Evolutionary conservation across 2,888 invertebrate genomes (phyloP).

Genomic region (Stenurella melanura): DNA sequence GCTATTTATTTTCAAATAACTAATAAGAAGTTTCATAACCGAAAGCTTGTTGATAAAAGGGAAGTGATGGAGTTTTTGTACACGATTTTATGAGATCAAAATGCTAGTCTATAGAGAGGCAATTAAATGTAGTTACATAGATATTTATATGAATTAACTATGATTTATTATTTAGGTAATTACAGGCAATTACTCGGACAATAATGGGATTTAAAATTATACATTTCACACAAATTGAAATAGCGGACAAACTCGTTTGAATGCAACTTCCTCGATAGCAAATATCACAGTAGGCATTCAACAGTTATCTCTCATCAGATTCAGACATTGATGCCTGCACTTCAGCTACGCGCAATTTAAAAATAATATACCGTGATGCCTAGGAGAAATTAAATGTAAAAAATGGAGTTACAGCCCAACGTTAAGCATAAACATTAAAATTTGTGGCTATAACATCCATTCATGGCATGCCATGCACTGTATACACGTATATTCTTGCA

Average conservation of each 20-base stretch:
- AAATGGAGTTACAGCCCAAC: no score
- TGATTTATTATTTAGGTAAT: constrained; percentile 9
- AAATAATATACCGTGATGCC: not conserved
- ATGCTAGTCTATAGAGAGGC: not conserved
- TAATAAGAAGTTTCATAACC: constrained; percentile 18
- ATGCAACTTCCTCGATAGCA: constrained; percentile 1
- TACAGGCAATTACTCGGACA: not conserved
- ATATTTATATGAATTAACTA: constrained; percentile 1
- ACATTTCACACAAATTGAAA: constrained; percentile 16
- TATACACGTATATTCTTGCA: no score
- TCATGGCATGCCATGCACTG: no score
- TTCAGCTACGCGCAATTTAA: not conserved
- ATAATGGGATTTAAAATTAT: constrained; percentile 11
- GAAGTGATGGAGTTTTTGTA: not conserved
- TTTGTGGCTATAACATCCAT: no score
- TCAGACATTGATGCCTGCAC: not conserved
- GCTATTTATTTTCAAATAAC: constrained; percentile 9
- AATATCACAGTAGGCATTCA: not conserved
- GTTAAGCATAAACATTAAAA: no score
- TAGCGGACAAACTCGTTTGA: not conserved
- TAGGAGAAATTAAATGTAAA: no score
- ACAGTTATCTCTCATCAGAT: not conserved
- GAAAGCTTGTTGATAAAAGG: not conserved
- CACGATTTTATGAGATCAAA: not conserved
- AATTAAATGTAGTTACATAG: constrained; percentile 17